Percentiles rank a stretch among this genome's conserved stretches.
Evolutionary conservation across 1,140 invertebrate genomes (phyloP).

Genomic region (Drosophila sp.): DNA sequence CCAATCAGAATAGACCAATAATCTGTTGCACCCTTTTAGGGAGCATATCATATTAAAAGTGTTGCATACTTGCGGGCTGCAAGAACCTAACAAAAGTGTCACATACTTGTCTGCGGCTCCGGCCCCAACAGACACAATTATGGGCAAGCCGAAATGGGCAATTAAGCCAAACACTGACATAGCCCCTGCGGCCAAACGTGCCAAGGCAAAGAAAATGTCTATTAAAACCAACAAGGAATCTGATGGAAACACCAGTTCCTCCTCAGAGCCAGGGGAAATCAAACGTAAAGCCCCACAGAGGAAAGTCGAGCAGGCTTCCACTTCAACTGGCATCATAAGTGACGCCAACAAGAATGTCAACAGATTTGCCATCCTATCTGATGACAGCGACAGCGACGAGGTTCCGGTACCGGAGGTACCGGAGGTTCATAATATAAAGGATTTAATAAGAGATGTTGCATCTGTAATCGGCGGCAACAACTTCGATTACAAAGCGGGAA

Average conservation of each 20-base stretch:
- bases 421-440: background rate
- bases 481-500: background rate
- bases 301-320: background rate
- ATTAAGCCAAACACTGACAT: background rate
- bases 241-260: conserved; percentile 1
- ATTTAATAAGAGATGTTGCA: background rate
- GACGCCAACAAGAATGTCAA: background rate
- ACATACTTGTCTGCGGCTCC: too few species aligned
- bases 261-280: conserved; percentile 1
- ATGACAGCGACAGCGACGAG: background rate
- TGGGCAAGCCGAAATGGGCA: background rate
- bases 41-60: too few species aligned
- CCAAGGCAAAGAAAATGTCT: background rate
- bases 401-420: background rate
- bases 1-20: too few species aligned
- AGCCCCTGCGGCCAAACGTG: background rate
- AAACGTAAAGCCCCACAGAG: conserved; percentile 1
- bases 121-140: background rate
- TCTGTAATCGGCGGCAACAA: background rate
- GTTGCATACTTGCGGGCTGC: too few species aligned
- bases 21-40: too few species aligned
- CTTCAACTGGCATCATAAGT: background rate
- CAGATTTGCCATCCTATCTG: conserved; percentile 1
- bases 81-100: too few species aligned
- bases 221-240: background rate